phyloP scores from a whole-genome alignment of 2,888 invertebrate species.

The Adelognathus sp. region DNA sequence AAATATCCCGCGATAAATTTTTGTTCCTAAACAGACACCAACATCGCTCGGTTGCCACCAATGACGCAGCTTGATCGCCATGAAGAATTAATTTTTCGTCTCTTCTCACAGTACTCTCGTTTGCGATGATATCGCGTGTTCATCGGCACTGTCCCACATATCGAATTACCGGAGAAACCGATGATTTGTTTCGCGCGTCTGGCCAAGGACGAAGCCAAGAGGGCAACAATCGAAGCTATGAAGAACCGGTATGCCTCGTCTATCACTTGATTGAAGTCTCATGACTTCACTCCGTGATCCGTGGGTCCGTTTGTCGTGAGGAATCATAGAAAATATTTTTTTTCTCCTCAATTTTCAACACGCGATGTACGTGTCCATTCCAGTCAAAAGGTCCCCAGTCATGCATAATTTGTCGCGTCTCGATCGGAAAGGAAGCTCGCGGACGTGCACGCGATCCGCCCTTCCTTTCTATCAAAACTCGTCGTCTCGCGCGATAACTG shows the following conservation, averaged over 20 bases:
- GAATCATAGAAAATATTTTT: neutral
- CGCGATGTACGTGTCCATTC: neutral
- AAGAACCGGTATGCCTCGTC: neutral
- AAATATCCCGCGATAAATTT: no score
- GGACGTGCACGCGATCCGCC: neutral
- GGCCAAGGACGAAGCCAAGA: neutral
- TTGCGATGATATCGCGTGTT: slow-evolving; percentile 27
- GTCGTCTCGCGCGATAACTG: neutral
- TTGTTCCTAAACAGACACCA: neutral
- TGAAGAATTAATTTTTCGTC: neutral
- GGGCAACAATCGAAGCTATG: neutral
- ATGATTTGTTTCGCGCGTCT: slow-evolving; percentile 19
- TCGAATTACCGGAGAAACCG: neutral
- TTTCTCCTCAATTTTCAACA: neutral
- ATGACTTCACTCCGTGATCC: neutral
- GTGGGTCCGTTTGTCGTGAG: neutral
- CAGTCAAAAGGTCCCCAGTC: neutral
- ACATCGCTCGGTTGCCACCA: slow-evolving; percentile 1
- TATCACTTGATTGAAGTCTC: neutral
- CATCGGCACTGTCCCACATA: slow-evolving; percentile 25
- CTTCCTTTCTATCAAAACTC: slow-evolving; percentile 4
- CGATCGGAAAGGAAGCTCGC: neutral
- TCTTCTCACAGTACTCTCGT: neutral
- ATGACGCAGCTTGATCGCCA: slow-evolving; percentile 6
- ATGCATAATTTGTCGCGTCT: slow-evolving; percentile 4